Evolutionary conservation across 2,888 invertebrate species (phyloP).

Genomic region (Drosophila mulleri): DNA sequence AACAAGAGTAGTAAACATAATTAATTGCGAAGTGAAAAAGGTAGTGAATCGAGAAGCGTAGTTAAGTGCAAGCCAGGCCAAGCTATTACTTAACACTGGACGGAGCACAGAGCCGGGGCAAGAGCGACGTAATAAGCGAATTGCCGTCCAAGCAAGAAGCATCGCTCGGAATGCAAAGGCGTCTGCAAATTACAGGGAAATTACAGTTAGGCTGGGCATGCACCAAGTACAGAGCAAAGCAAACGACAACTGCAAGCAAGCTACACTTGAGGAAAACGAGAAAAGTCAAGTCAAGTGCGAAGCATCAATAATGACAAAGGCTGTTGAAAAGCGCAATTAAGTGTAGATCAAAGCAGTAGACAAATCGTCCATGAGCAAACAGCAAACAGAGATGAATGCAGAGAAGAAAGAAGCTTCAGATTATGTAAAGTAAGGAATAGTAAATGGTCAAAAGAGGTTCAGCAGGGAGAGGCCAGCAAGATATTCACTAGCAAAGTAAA

Average conservation of each 20-base stretch:
- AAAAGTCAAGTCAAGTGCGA: not conserved
- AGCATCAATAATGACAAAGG: not conserved
- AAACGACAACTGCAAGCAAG: not conserved
- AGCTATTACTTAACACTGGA: not conserved
- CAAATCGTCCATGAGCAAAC: no score
- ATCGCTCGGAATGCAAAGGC: not conserved
- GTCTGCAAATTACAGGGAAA: not conserved
- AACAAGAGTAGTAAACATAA: conserved; percentile 1
- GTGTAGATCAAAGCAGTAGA: no score
- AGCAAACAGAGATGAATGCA: no score
- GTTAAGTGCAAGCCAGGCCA: conserved; percentile 1
- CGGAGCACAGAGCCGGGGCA: not conserved
- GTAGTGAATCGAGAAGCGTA: conserved; percentile 7
- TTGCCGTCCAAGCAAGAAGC: not conserved
- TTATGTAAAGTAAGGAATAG: no score
- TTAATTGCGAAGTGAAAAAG: conserved; percentile 1
- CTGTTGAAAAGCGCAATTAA: no score
- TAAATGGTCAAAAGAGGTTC: not conserved
- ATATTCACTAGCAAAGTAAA: not conserved
- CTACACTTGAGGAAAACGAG: not conserved
- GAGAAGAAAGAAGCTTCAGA: no score
- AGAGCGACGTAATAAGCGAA: not conserved
- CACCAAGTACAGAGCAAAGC: not conserved
- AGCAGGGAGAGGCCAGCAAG: not conserved
- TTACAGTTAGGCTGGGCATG: not conserved